Conservation (phyloP, 2,888 invertebrate species). For the Agonum fuliginosum region DNA sequence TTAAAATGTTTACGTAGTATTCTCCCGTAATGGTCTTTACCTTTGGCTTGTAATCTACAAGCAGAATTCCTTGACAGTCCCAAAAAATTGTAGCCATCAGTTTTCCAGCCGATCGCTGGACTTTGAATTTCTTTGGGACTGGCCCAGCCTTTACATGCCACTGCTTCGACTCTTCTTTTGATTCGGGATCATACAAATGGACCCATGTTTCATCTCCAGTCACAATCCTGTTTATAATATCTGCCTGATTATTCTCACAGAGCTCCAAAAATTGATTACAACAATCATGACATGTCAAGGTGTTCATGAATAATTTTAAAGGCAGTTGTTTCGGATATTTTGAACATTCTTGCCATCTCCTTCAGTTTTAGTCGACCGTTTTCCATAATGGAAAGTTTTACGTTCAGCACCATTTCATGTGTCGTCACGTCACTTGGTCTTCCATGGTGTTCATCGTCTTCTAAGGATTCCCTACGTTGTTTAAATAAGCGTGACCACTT, state of each 20-base stretch:
- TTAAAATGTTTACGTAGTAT: slow-evolving; percentile 6
- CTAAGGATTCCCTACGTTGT: too few relatives aligned
- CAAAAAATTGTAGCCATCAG: slow-evolving; percentile 16
- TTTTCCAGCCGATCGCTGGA: neutral
- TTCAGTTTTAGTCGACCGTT: neutral
- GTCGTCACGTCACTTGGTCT: slow-evolving; percentile 39
- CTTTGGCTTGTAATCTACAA: slow-evolving; percentile 24
- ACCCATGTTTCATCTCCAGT: neutral
- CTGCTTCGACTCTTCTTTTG: slow-evolving; percentile 11
- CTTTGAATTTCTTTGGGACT: too few relatives aligned
- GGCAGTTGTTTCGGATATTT: neutral
- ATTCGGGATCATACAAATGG: neutral
- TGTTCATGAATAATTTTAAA: neutral
- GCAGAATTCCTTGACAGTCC: slow-evolving; percentile 15
- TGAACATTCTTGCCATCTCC: neutral
- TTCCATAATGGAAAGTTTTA: neutral
- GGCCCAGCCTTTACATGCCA: neutral
- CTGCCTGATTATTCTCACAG: neutral
- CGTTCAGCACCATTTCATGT: slow-evolving; percentile 20
- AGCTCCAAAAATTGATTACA: neutral
- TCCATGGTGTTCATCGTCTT: too few relatives aligned
- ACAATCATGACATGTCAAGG: neutral
- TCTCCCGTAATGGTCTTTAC: neutral
- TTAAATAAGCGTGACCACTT: too few relatives aligned
- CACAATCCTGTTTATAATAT: neutral